Percentiles rank a stretch among this genome's conserved stretches.
phyloP scores from a whole-genome alignment of 2,888 invertebrate genomes.

The Aethes cnicana region DNA sequence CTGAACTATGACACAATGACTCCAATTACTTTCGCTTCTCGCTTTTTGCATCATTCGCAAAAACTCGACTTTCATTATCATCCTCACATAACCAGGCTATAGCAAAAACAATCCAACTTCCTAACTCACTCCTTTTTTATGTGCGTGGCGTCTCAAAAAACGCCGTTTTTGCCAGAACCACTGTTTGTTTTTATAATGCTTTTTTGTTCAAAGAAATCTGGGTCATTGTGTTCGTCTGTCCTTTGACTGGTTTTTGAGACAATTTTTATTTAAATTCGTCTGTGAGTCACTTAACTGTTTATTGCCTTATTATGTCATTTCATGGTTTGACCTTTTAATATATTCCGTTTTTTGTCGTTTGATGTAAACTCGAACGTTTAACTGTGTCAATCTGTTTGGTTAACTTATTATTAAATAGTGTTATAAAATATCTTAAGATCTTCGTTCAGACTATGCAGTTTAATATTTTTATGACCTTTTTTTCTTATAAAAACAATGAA shows the following conservation, averaged over 20 bases:
- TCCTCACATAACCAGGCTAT: slow-evolving; percentile 8
- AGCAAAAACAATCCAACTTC: slow-evolving; percentile 28
- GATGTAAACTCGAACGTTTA: slow-evolving; percentile 16
- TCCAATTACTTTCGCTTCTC: slow-evolving; percentile 22
- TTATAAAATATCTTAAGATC: too few species aligned
- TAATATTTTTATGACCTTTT: too few species aligned
- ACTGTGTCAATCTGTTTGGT: background rate
- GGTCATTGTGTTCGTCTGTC: slow-evolving; percentile 31
- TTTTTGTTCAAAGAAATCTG: slow-evolving; percentile 31
- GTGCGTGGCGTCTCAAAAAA: slow-evolving; percentile 16
- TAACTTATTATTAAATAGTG: too few species aligned
- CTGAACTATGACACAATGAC: slow-evolving; percentile 5
- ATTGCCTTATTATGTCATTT: slow-evolving; percentile 31
- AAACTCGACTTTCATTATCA: slow-evolving; percentile 27
- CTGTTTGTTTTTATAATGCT: slow-evolving; percentile 29
- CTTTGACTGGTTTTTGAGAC: slow-evolving; percentile 31
- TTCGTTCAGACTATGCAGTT: too few species aligned
- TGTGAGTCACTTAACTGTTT: slow-evolving; percentile 28
- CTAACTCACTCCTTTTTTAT: slow-evolving; percentile 23
- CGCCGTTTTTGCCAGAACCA: slow-evolving; percentile 27
- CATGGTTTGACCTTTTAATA: slow-evolving; percentile 28
- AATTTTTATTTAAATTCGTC: slow-evolving; percentile 30
- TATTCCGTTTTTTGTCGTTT: slow-evolving; percentile 26
- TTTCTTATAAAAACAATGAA: too few species aligned
- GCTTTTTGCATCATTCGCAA: slow-evolving; percentile 24